Conservation (phyloP, 1,140 invertebrate genomes). For the Notospermus geniculatus region DNA sequence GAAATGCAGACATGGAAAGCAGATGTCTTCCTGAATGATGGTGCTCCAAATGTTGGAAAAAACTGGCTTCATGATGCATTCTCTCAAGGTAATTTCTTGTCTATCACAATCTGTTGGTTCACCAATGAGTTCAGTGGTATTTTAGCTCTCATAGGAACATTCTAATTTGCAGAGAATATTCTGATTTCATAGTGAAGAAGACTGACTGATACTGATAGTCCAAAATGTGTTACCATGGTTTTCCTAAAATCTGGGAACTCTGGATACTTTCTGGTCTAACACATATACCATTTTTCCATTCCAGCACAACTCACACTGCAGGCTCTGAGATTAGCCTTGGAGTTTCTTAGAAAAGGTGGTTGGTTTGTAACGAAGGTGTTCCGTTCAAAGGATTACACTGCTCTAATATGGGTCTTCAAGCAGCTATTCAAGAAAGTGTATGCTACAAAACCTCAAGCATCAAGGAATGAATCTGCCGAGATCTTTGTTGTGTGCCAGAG, state of each 20-base stretch:
- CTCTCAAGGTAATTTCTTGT: slow-evolving; percentile 67
- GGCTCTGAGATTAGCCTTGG: slow-evolving; percentile 88
- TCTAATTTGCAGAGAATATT: no score
- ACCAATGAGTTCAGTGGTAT: no score
- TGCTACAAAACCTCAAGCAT: slow-evolving; percentile 97
- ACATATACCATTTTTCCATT: slow-evolving; percentile 22
- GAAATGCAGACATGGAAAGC: slow-evolving; percentile 65
- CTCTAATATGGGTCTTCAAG: slow-evolving; percentile 92
- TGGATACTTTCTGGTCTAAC: slow-evolving; percentile 58
- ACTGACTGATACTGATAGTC: no score
- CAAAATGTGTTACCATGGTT: no score
- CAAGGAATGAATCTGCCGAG: slow-evolving; percentile 97
- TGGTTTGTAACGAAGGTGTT: slow-evolving; percentile 99
- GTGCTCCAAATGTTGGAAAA: slow-evolving; percentile 95
- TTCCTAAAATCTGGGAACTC: no score
- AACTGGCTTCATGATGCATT: slow-evolving; percentile 99
- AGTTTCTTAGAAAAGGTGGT: slow-evolving; percentile 88
- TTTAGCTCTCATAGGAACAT: no score
- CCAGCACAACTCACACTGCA: slow-evolving; percentile 78
- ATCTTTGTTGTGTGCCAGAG: slow-evolving; percentile 98
- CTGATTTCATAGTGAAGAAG: no score
- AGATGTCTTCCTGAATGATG: slow-evolving; percentile 94
- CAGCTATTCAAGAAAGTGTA: slow-evolving; percentile 87
- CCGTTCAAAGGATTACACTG: slow-evolving; percentile 95
- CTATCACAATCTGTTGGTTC: background rate